These are phyloP conservation scores for Sialis lutaria DNA, from an alignment of 2,888 invertebrate species.

Conservation along the genomic window DNA sequence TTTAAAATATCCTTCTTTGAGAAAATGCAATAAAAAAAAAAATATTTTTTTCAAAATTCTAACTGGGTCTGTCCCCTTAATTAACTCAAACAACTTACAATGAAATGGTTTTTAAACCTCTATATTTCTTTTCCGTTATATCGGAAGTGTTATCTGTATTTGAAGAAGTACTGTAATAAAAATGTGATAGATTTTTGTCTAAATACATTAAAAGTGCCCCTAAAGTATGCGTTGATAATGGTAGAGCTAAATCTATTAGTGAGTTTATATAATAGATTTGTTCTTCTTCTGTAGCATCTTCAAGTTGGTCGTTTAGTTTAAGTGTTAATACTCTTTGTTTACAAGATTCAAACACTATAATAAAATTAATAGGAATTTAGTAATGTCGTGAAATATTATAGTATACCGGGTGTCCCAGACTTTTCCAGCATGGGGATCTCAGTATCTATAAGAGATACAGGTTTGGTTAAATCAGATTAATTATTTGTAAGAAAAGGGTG, in stretches of 20 bases:
- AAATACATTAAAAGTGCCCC: slow-evolving; percentile 55
- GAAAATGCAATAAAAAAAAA: too few relatives aligned
- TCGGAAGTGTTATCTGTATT: slow-evolving; percentile 10
- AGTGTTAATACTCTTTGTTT: slow-evolving; percentile 33
- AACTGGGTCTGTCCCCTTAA: slow-evolving; percentile 1
- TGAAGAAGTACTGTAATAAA: too few relatives aligned
- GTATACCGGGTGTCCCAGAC: too few relatives aligned
- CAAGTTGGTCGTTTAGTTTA: slow-evolving; percentile 34
- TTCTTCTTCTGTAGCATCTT: slow-evolving; percentile 32
- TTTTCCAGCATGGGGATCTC: too few relatives aligned
- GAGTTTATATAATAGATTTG: slow-evolving; percentile 40
- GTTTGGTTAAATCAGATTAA: too few relatives aligned
- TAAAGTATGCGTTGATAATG: slow-evolving; percentile 45
- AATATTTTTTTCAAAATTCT: too few relatives aligned
- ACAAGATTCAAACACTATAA: slow-evolving; percentile 36
- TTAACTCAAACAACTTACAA: slow-evolving; percentile 32
- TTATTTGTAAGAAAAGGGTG: too few relatives aligned
- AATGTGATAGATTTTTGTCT: slow-evolving; percentile 33
- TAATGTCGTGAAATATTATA: too few relatives aligned
- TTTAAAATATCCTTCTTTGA: too few relatives aligned
- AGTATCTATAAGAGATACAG: too few relatives aligned
- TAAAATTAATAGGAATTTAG: slow-evolving; percentile 3
- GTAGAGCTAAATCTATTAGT: slow-evolving; percentile 37
- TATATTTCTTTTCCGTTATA: slow-evolving; percentile 29
- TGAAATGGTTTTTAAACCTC: slow-evolving; percentile 37